Evolutionary conservation across 2,797 vertebrate genomes (phyloP).

Genomic region (Bovichtus diacanthus): DNA sequence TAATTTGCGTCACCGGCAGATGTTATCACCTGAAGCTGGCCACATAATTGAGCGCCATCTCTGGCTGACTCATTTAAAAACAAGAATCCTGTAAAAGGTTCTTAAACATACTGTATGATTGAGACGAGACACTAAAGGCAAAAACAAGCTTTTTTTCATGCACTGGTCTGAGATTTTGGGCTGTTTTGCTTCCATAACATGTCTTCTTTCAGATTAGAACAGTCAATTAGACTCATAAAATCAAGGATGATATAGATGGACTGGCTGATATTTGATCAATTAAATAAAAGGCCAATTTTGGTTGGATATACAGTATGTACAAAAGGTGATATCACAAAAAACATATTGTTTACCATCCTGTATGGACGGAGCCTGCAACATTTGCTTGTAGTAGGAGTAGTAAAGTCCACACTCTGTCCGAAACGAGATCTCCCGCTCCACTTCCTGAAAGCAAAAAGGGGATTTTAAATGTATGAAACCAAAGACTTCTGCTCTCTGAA

Average conservation of each 20-base stretch:
- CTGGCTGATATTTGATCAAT: not conserved
- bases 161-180: no score
- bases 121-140: no score
- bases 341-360: constrained; percentile 87
- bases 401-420: constrained; percentile 98
- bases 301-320: no score
- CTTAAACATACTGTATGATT: no score
- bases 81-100: not conserved
- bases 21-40: no score
- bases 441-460: constrained; percentile 88
- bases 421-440: constrained; percentile 98
- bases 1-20: no score
- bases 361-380: constrained; percentile 93
- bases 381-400: constrained; percentile 99
- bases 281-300: not conserved
- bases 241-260: not conserved
- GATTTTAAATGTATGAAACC: constrained; percentile 18
- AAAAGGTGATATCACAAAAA: not conserved
- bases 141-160: no score
- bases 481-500: constrained; percentile 28
- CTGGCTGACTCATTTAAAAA: not conserved
- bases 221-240: not conserved
- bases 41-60: no score
- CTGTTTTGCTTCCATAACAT: no score
- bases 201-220: no score